These are phyloP conservation scores for Cyanoderma ruficeps DNA, from an alignment of 2,113 vertebrate species.

Conservation along the genomic window DNA sequence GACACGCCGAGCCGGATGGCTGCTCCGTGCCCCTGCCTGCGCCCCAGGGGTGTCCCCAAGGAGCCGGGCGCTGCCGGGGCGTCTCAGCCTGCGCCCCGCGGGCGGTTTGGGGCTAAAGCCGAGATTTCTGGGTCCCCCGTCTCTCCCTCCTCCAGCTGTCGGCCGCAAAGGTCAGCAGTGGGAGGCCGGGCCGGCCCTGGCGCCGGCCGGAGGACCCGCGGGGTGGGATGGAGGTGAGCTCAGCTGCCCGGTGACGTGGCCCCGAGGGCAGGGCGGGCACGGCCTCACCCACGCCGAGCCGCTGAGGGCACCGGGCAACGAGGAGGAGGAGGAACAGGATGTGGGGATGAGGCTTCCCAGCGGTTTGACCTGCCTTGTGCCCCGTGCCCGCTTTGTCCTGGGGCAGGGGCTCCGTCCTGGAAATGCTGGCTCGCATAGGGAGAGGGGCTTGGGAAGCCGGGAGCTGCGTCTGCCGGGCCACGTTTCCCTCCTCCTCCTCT, in stretches of 20 bases:
- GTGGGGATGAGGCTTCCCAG: background rate
- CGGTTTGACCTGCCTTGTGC: background rate
- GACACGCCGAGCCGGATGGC: background rate
- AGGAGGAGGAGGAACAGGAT: background rate
- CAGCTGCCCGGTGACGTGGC: slow-evolving; percentile 21
- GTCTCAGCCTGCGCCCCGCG: fast-evolving
- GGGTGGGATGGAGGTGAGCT: slow-evolving; percentile 33
- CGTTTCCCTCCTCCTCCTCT: background rate
- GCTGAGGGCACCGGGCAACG: background rate
- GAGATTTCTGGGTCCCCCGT: background rate
- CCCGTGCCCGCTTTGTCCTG: background rate
- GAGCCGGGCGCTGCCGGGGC: background rate
- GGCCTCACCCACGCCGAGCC: background rate
- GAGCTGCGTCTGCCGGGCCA: fast-evolving
- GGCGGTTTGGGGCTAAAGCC: background rate
- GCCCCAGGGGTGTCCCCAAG: background rate
- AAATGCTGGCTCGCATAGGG: background rate
- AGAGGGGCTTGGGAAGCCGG: background rate
- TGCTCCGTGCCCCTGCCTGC: background rate
- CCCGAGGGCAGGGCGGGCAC: background rate
- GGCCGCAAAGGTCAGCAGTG: slow-evolving; percentile 20
- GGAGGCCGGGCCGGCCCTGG: background rate
- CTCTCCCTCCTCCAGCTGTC: background rate
- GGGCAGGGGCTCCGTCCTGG: background rate
- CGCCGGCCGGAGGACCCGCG: background rate